Percentiles rank a stretch among this genome's conserved stretches.
These are phyloP conservation scores for Anseranas semipalmata DNA, from an alignment of 2,113 vertebrate species.

Conservation along the genomic window DNA sequence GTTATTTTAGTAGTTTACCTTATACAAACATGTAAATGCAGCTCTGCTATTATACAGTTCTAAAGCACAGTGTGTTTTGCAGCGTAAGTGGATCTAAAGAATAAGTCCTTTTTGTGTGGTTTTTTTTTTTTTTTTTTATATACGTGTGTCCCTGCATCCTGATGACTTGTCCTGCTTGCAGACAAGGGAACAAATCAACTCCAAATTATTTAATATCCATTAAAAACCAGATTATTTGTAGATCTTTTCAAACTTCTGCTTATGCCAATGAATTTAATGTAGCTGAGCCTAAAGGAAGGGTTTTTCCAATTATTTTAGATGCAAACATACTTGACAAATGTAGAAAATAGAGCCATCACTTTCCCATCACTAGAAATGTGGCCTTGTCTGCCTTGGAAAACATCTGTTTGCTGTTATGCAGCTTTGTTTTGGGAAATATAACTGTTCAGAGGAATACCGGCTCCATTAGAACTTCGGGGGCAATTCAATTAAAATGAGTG, in stretches of 20 bases:
- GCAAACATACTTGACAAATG: not conserved
- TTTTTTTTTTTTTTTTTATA: not conserved
- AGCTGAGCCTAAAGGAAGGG: not conserved
- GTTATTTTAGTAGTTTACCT: not conserved
- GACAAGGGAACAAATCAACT: not conserved
- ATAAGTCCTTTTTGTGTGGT: not conserved
- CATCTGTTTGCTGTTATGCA: slow-evolving; percentile 47
- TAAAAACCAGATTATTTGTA: not conserved
- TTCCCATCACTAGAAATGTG: not conserved
- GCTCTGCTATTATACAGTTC: not conserved
- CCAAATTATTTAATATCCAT: not conserved
- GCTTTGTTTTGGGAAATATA: not conserved
- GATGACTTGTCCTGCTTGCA: not conserved
- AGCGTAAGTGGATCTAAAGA: not conserved
- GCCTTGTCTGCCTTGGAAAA: not conserved
- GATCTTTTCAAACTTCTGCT: not conserved
- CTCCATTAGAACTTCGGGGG: not conserved
- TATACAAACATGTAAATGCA: not conserved
- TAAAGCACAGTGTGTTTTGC: not conserved
- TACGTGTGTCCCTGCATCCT: not conserved
- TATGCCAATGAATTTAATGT: not conserved
- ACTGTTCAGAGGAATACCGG: not conserved
- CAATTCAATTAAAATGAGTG: slow-evolving; percentile 51
- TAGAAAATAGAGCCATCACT: not conserved
- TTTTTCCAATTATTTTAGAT: not conserved